phyloP scores from a whole-genome alignment of 2,797 vertebrate species.

The Anomalospiza imberbis region DNA sequence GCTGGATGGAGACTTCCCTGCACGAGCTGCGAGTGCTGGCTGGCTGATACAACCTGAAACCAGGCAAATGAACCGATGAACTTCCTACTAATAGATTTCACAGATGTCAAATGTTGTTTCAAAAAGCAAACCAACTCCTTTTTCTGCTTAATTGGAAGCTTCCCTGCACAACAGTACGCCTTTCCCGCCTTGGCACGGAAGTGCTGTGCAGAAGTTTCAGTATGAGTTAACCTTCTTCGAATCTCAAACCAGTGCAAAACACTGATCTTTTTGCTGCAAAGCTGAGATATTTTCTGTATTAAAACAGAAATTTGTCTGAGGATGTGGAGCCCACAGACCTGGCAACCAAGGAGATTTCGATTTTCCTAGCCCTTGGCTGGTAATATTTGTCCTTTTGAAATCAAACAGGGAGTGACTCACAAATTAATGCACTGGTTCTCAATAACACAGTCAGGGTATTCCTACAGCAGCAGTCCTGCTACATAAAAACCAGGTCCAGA shows the following conservation, averaged over 20 bases:
- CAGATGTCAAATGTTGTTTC: background rate
- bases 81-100: background rate
- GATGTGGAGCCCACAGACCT: background rate
- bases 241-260: constrained; percentile 10
- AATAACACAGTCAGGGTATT: background rate
- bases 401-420: rapidly evolving
- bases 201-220: constrained; percentile 31
- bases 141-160: constrained; percentile 56
- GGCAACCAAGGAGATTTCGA: background rate
- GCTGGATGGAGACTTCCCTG: background rate
- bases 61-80: background rate
- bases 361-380: background rate
- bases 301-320: background rate
- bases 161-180: constrained; percentile 7
- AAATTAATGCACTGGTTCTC: background rate
- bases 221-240: constrained; percentile 50
- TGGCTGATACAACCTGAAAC: constrained; percentile 9
- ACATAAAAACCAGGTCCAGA: background rate
- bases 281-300: background rate
- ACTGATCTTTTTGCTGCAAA: background rate
- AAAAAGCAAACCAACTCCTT: constrained; percentile 7
- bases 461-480: background rate
- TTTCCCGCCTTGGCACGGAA: constrained; percentile 9
- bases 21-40: rapidly evolving
- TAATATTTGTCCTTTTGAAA: background rate